These are phyloP conservation scores for Antigone vipio DNA, from an alignment of 2,113 vertebrate genomes.

Conservation along the genomic window DNA sequence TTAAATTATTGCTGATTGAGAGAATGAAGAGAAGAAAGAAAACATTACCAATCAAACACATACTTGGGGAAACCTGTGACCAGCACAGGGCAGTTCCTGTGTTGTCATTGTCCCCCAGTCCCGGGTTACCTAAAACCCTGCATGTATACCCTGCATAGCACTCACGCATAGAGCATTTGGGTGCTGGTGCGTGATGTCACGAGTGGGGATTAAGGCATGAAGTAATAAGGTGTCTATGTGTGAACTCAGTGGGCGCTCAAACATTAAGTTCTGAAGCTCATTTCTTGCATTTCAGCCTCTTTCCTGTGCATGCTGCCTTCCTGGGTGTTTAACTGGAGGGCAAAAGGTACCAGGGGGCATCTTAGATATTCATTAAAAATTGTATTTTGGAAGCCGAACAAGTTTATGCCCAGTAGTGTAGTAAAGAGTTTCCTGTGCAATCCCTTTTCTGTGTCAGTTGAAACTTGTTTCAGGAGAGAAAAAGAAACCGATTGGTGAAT, in stretches of 20 bases:
- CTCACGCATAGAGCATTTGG: fast-evolving
- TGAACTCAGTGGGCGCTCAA: fast-evolving
- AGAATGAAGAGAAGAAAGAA: background rate
- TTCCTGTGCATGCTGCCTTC: background rate
- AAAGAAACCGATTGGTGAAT: background rate
- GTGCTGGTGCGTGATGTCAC: background rate
- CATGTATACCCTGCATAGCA: background rate
- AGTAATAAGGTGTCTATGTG: background rate
- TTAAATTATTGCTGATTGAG: background rate
- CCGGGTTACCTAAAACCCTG: background rate
- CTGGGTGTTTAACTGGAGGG: background rate
- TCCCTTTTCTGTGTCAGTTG: background rate
- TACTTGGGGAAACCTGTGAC: background rate
- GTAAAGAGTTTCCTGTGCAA: background rate
- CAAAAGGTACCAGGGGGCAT: background rate
- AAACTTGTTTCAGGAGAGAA: background rate
- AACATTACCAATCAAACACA: background rate
- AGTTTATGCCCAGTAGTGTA: background rate
- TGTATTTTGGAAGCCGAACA: background rate
- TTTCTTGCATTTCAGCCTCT: background rate
- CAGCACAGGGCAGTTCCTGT: background rate
- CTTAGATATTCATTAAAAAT: background rate
- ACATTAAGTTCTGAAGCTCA: background rate
- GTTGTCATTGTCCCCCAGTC: background rate
- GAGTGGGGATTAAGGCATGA: background rate